Evolutionary conservation across 2,113 vertebrate genomes (phyloP).

Genomic region (Aegithalos caudatus): DNA sequence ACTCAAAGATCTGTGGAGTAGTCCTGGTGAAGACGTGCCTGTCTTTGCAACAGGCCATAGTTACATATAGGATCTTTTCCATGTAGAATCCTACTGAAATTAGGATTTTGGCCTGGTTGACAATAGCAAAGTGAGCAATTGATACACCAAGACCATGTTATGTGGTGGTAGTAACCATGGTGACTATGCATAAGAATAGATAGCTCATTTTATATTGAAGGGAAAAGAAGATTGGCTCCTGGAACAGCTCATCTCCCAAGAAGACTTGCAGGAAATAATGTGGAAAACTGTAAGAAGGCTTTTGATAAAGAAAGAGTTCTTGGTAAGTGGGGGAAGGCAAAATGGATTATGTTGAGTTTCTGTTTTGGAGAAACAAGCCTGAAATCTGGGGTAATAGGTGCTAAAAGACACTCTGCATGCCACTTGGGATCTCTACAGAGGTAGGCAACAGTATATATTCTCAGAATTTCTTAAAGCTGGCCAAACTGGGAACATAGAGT

Average conservation of each 20-base stretch:
- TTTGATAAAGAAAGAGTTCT: background rate
- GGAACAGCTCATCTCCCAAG: background rate
- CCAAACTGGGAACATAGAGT: background rate
- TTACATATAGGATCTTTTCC: background rate
- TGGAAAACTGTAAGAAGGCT: background rate
- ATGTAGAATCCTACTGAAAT: background rate
- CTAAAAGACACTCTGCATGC: background rate
- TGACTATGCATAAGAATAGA: background rate
- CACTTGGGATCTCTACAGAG: background rate
- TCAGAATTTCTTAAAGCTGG: background rate
- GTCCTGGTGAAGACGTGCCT: background rate
- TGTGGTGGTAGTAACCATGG: background rate
- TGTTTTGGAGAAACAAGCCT: background rate
- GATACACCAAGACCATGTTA: background rate
- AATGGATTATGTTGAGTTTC: background rate
- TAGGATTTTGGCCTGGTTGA: background rate
- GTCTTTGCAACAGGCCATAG: background rate
- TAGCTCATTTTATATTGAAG: background rate
- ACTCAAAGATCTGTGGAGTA: background rate
- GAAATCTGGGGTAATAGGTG: background rate
- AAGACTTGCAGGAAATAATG: background rate
- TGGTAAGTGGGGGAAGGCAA: background rate
- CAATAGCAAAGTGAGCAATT: background rate
- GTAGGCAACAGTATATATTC: background rate
- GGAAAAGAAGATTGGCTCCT: background rate